Base-by-base conservation (phyloP, 2,888 invertebrate species). In the Mechanitis mazaeus region DNA sequence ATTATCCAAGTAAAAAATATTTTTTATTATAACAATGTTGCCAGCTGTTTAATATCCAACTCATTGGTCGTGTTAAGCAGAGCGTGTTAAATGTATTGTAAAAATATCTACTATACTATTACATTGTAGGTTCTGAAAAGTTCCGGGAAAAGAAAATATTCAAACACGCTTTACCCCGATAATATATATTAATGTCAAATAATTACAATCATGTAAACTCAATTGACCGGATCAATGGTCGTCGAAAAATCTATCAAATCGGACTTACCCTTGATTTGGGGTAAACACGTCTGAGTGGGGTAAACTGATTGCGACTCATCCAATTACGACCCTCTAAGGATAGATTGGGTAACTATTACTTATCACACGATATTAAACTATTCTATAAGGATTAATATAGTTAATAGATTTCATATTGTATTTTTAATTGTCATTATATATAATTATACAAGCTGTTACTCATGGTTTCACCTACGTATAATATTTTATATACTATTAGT, bases 231-330 rank as follows among this genome's bases (percentile, higher is more conserved):
- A 53, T 64, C 64, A 66, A 63, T 67, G 66, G 63, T 65, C 64
- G 61, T 68, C 64, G 73, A 75, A 77, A 71, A 77, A 78, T 75
- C 77, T 74, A 68, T 68, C 64, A 72, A 75, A 82, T 81, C 75
- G 79, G 76, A 65, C 76, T 83, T 83, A 78, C 80, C 83, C 82
- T 79, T 79, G 81, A 83, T 84, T 84, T 80, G 81, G 84, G 81
- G 83, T 81, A 84, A 85, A 87, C 82, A 84, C 80, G 79, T 82
- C 75, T 78, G 81, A 87, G 85, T 89, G 85, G 87, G 85, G 87
- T 84, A 86, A 88, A 87, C 85, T 87, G 89, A 89, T 88, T 87
- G 78, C 74, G 77, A 83, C 20, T 81, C 85, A 90, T 90, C 83
- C 89, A 87, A 89, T 89, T 89, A 89, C 83, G 80, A 78, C 83